phyloP scores from a whole-genome alignment of 2,797 vertebrate species.

The Hapalemur alaotrensis region DNA sequence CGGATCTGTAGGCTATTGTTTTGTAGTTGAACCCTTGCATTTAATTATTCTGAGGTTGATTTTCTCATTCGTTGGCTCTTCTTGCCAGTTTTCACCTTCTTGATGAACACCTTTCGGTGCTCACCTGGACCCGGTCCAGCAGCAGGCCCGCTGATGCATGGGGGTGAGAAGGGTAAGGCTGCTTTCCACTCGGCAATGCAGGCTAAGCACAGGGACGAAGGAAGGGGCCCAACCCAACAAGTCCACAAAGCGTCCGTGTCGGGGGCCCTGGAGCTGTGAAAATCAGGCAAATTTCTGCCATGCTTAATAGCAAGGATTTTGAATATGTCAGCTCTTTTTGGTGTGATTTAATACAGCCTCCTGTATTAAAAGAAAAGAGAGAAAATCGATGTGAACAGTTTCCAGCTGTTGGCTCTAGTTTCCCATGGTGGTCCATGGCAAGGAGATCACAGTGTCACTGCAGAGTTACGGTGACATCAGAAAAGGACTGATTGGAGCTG shows the following conservation, averaged over 20 bases:
- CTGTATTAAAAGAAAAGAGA: slow-evolving; percentile 75
- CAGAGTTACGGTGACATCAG: slow-evolving; percentile 33
- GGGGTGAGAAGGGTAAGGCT: not conserved
- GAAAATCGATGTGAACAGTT: slow-evolving; percentile 83
- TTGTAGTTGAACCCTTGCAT: not conserved
- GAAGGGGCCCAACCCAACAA: not conserved
- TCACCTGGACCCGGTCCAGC: not conserved
- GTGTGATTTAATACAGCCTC: slow-evolving; percentile 77
- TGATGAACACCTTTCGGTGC: not conserved
- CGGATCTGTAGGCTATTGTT: not conserved
- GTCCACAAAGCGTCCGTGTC: slow-evolving; percentile 47
- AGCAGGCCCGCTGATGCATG: not conserved
- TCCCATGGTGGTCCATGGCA: slow-evolving; percentile 63
- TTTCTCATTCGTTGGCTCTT: not conserved
- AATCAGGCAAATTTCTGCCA: slow-evolving; percentile 67
- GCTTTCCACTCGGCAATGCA: not conserved
- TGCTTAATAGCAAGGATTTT: slow-evolving; percentile 67
- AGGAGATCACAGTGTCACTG: slow-evolving; percentile 38
- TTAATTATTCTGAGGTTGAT: not conserved
- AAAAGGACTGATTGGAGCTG: slow-evolving; percentile 58
- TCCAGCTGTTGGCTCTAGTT: slow-evolving; percentile 82
- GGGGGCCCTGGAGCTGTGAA: slow-evolving; percentile 70
- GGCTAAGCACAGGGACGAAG: rapidly evolving
- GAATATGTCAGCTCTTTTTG: slow-evolving; percentile 75
- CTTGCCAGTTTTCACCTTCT: not conserved